Evolutionary conservation across 2,888 invertebrate genomes (phyloP).

Genomic region (Caenorhabditis angaria): DNA sequence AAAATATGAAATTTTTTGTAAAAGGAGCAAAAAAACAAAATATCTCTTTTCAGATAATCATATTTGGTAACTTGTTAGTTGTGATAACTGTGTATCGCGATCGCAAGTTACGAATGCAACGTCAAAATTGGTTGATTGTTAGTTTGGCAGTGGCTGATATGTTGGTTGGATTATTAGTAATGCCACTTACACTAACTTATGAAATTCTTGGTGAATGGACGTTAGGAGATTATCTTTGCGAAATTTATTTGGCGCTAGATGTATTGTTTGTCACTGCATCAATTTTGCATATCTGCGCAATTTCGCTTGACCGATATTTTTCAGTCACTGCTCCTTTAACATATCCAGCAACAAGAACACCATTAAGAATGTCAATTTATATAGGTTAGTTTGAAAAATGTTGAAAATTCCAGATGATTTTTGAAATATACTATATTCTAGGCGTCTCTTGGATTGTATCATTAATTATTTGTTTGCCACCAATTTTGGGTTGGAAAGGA

Average conservation of each 20-base stretch:
- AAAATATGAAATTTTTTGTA: too few species aligned
- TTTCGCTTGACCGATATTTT: conserved; percentile 71
- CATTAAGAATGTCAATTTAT: conserved; percentile 66
- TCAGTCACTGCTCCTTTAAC: conserved; percentile 70
- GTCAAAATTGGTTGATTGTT: conserved; percentile 75
- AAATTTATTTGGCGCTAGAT: conserved; percentile 75
- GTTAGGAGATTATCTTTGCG: conserved; percentile 74
- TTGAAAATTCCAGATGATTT: conserved; percentile 9
- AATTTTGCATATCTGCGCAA: conserved; percentile 74
- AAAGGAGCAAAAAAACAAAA: background rate
- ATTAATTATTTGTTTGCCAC: conserved; percentile 70
- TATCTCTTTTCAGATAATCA: conserved; percentile 63
- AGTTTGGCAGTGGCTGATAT: conserved; percentile 73
- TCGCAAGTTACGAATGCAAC: conserved; percentile 70
- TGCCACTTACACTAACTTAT: conserved; percentile 75
- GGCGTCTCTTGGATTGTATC: conserved; percentile 71
- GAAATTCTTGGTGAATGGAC: conserved; percentile 75
- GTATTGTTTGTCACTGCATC: conserved; percentile 75
- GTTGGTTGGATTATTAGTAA: conserved; percentile 74
- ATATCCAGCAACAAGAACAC: conserved; percentile 68
- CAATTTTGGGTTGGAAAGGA: conserved; percentile 70
- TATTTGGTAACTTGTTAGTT: conserved; percentile 69
- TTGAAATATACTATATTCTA: conserved; percentile 31
- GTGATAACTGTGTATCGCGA: conserved; percentile 70
- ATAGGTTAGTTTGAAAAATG: conserved; percentile 57